Evolutionary conservation across 2,113 vertebrate species (phyloP), one percentile per base, ranked within the genome.

Genomic region (Chascanopsetta lugubris): DNA sequence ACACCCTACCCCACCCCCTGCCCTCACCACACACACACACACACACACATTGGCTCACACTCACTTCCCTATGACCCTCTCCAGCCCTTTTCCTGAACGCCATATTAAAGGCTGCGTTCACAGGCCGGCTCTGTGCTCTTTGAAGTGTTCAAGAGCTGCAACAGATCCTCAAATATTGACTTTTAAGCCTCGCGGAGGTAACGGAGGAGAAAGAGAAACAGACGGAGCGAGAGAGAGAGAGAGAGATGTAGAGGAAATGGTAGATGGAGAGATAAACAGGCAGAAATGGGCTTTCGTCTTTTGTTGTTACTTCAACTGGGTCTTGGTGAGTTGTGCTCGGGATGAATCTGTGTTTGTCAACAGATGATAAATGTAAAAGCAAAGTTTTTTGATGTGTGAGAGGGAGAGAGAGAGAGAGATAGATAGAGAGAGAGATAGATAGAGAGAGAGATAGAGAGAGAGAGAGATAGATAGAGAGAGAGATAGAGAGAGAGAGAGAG

Each of bases 91-190:
- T 85, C 79, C 85, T 84, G 70, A 83, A 75, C 24, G 56, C 59
- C 63, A 64, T 85, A 80, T 87, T 86, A 85, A 84, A 80, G 71
- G 75, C 82, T 59, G 26, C 63, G 76, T 86, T 86, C 88, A 79
- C 80, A 77, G 80, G 50, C 1, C 49, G 70, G 64, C 81, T 80
- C 76, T 55, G 60, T 80, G 63, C 77, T 75, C 82, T 92, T 90
- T 89, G 85, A 90, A 89, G 86, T 83, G 77, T 72, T 77, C 43
- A 36, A 84, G 67, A 64, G 79, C 88, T 70, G 73, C 80, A 78
- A 70, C 75, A 81, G 84, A 86, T 88, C 82, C 78, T 85, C 83
- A 91, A 92, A 90, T 92, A 90, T 92, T 89, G 88, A 89, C 87
- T 91, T 81, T 87, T 80, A 84, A 90, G 83, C 72, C 84, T 75